Evolutionary conservation across 2,888 invertebrate genomes (phyloP).

Genomic region (Hemaris fuciformis): DNA sequence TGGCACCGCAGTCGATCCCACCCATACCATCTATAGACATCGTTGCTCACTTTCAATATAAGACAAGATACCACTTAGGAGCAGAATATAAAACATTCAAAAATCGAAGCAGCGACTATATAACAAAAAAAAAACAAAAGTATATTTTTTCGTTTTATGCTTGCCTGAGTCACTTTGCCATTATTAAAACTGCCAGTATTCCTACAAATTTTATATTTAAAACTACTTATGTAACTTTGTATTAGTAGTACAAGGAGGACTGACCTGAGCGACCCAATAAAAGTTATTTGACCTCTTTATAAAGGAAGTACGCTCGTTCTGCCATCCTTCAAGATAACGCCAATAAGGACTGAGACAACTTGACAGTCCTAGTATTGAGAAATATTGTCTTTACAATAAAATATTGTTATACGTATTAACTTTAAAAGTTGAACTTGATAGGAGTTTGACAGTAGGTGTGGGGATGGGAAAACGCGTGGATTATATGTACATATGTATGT

Average conservation of each 20-base stretch:
- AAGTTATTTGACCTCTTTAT: constrained; percentile 5
- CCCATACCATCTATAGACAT: too few relatives aligned
- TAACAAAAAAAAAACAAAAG: too few relatives aligned
- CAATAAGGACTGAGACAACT: not conserved
- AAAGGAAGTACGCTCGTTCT: not conserved
- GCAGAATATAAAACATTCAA: too few relatives aligned
- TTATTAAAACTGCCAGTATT: not conserved
- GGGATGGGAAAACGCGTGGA: too few relatives aligned
- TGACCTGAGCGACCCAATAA: constrained; percentile 2
- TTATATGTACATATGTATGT: too few relatives aligned
- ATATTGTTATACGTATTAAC: too few relatives aligned
- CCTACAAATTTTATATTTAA: not conserved
- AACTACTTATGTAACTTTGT: not conserved
- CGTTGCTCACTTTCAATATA: too few relatives aligned
- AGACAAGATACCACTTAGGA: too few relatives aligned
- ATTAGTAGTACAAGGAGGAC: not conserved
- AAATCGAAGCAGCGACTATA: too few relatives aligned
- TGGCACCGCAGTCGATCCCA: too few relatives aligned
- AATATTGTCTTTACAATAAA: not conserved
- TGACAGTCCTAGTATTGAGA: not conserved
- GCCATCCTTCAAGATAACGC: not conserved
- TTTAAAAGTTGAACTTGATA: too few relatives aligned
- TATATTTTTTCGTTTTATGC: not conserved
- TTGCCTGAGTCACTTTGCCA: not conserved
- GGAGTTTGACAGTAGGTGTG: too few relatives aligned